Conservation (phyloP, 53 echinoderm and acorn worm genomes). For the Zoroaster sp. region DNA sequence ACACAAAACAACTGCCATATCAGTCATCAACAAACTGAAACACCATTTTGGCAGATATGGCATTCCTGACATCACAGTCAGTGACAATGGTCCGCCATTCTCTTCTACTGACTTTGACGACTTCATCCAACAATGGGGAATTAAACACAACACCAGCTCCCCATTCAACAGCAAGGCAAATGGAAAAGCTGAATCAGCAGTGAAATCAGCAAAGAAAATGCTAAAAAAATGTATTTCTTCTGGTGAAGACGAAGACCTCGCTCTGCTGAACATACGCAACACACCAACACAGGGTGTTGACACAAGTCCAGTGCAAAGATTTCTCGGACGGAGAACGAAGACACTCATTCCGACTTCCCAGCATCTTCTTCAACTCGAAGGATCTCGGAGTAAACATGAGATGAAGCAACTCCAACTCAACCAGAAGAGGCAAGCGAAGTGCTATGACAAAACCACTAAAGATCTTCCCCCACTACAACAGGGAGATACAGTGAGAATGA, state of each 20-base stretch:
- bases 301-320: too few species aligned
- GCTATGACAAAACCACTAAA: too few species aligned
- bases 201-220: conserved; percentile 27
- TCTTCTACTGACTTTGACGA: conserved; percentile 51
- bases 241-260: conserved; percentile 17
- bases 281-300: too few species aligned
- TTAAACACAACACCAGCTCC: conserved; percentile 41
- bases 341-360: conserved; percentile 14
- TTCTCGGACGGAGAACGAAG: too few species aligned
- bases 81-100: conserved; percentile 58
- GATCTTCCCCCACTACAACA: too few species aligned
- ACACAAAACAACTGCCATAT: conserved; percentile 8
- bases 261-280: conserved; percentile 47
- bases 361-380: neutral
- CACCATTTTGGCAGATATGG: conserved; percentile 58
- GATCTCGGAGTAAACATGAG: neutral
- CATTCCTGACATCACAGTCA: conserved; percentile 48
- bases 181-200: too few species aligned
- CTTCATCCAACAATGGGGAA: conserved; percentile 19
- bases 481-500: too few species aligned
- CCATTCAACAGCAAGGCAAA: conserved; percentile 64
- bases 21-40: conserved; percentile 47
- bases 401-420: too few species aligned
- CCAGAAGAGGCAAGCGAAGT: too few species aligned
- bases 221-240: too few species aligned